Conservation (phyloP, 2,113 vertebrate genomes). For the Prochilodus magdalenae region DNA sequence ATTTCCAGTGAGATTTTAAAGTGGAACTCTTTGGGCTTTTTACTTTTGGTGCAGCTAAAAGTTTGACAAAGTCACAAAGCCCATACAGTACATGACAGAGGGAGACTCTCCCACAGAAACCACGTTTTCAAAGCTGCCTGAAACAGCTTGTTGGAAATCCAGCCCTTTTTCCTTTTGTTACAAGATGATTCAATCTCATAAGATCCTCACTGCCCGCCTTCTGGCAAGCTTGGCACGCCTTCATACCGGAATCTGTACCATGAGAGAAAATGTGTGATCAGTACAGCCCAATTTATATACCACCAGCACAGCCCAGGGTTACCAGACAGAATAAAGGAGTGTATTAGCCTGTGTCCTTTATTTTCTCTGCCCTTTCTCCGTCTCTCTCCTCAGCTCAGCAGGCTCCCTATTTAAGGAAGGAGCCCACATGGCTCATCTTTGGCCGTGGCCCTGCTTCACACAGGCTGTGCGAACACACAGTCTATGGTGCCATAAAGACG, state of each 20-base stretch:
- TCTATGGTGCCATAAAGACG: slow-evolving; percentile 8
- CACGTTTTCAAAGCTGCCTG: too few species aligned
- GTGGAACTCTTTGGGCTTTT: too few species aligned
- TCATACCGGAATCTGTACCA: neutral
- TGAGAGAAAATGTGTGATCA: neutral
- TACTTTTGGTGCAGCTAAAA: too few species aligned
- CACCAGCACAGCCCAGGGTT: neutral
- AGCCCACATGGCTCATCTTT: neutral
- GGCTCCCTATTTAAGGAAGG: neutral
- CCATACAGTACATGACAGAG: too few species aligned
- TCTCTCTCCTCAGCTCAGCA: neutral
- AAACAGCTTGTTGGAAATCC: too few species aligned
- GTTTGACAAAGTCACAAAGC: too few species aligned
- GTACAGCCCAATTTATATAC: neutral
- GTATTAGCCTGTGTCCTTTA: neutral
- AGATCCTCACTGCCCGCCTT: too few species aligned
- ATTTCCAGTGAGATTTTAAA: too few species aligned
- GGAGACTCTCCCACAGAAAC: too few species aligned
- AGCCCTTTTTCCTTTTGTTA: too few species aligned
- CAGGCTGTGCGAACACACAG: neutral
- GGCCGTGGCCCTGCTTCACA: slow-evolving; percentile 11
- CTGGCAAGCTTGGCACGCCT: too few species aligned
- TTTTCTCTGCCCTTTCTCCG: neutral
- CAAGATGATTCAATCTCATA: too few species aligned
- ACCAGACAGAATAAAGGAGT: neutral